Evolutionary conservation across 2,888 invertebrate species (phyloP), one percentile per base, ranked within the genome.

Genomic region (Drosophila fulvimacula): DNA sequence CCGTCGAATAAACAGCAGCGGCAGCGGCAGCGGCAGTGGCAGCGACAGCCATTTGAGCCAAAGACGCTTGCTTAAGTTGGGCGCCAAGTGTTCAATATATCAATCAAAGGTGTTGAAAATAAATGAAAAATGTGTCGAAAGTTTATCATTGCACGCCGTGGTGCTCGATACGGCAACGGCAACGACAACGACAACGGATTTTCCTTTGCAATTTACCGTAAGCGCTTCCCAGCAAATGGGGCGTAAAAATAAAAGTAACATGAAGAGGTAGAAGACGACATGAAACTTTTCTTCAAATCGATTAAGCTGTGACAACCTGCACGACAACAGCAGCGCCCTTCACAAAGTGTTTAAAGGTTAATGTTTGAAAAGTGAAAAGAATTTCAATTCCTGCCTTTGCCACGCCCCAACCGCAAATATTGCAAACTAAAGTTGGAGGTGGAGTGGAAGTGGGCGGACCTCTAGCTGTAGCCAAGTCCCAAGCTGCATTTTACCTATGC

Each of bases 81-180:
- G 84, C 75, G 79, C 79, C 83, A 85, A 85, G 79, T 86, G 81
- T 86, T 90, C 88, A 86, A 89, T 89, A 88, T 88, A 89, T 89
- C 89, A 89, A 89, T 90, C 90, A 89, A 90, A 89, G 89, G 89
- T 89, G 89, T 86, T 89, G 86, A 84, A 90, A 89, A 88, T 89
- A 89, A 90, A 90, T 90, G 90, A 88, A 90, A 89, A 89, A 89
- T 84, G 89, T 90, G 89, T 89, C 89, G 86, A 90, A 89, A 90
- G 90, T 86, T 89, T 90, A 84, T 89, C 90, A 89, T 82, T 78
- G 73, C 68, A 38, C 63, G 70, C 56, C 39, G 69, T 27, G 63
- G 58, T 51, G 59, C 38, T 39, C 34, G 46, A 15, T 30, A 42
- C 42, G 36, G 32, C 32, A n/a, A n/a, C n/a, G n/a, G n/a, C n/a